phyloP scores from a whole-genome alignment of 2,888 invertebrate genomes.

The Conops quadrifasciatus region DNA sequence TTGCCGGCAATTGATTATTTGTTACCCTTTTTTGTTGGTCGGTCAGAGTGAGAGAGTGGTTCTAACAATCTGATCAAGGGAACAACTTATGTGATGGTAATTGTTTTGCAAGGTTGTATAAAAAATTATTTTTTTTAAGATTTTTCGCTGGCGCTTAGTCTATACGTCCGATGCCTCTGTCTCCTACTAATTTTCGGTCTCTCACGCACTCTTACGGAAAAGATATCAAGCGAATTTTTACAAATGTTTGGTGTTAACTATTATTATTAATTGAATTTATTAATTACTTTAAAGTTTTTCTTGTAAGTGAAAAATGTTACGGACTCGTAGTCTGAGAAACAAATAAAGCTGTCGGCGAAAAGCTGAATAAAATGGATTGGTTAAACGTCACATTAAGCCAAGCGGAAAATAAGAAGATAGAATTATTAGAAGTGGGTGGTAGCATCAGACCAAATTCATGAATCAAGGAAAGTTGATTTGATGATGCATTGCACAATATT shows the following conservation, averaged over 20 bases:
- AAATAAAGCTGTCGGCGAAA: conserved; percentile 38
- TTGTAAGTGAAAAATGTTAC: conserved; percentile 18
- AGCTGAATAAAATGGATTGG: conserved; percentile 28
- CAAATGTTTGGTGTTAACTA: no score
- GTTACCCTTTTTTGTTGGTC: not conserved
- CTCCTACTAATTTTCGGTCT: no score
- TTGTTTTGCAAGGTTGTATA: not conserved
- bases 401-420: no score
- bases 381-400: conserved; percentile 41
- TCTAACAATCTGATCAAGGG: not conserved
- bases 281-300: not conserved
- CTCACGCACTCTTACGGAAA: no score
- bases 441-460: not conserved
- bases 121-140: not conserved
- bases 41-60: not conserved
- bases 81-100: not conserved
- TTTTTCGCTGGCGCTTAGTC: not conserved
- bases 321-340: conserved; percentile 28
- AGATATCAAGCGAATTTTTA: no score
- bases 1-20: not conserved
- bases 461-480: not conserved
- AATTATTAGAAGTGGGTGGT: no score
- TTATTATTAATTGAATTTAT: not conserved
- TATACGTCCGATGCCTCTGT: no score
- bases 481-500: not conserved